phyloP scores from a whole-genome alignment of 2,888 invertebrate species.

The Ichneumoninae sp. region DNA sequence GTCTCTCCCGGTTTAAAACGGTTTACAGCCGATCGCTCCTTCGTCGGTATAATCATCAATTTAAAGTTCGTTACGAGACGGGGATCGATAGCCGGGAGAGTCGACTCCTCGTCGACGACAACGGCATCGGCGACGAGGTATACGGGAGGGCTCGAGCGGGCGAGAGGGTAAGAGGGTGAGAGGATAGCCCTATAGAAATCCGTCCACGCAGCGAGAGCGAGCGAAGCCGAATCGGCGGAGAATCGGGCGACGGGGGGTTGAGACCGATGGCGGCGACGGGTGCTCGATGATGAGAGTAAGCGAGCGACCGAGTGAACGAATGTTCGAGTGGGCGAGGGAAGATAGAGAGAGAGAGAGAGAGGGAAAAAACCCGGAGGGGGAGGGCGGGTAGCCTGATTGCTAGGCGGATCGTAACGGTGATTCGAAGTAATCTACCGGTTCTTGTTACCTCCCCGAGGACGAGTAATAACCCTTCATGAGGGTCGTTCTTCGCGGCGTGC shows the following conservation, averaged over 20 bases:
- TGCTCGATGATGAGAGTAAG: constrained; percentile 55
- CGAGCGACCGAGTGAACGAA: constrained; percentile 56
- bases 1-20: constrained; percentile 55
- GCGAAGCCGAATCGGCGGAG: constrained; percentile 57
- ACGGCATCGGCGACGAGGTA: constrained; percentile 52
- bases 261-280: constrained; percentile 59
- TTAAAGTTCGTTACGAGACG: constrained; percentile 78
- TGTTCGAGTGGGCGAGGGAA: constrained; percentile 45
- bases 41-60: constrained; percentile 79
- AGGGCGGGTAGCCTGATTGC: constrained; percentile 78
- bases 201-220: constrained; percentile 26
- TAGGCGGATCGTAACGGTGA: constrained; percentile 82
- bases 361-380: constrained; percentile 72
- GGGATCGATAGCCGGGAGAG: constrained; percentile 78
- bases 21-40: constrained; percentile 69
- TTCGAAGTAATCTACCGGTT: constrained; percentile 82
- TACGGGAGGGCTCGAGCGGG: constrained; percentile 49
- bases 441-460: constrained; percentile 81
- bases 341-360: constrained; percentile 62
- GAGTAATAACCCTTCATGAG: constrained; percentile 83
- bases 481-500: constrained; percentile 75
- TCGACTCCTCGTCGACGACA: constrained; percentile 64
- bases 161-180: constrained; percentile 41
- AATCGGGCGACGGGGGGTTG: constrained; percentile 53
- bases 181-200: constrained; percentile 29